Evolutionary conservation across 1,140 invertebrate species (phyloP).

Genomic region (Caenorhabditis brenneri): DNA sequence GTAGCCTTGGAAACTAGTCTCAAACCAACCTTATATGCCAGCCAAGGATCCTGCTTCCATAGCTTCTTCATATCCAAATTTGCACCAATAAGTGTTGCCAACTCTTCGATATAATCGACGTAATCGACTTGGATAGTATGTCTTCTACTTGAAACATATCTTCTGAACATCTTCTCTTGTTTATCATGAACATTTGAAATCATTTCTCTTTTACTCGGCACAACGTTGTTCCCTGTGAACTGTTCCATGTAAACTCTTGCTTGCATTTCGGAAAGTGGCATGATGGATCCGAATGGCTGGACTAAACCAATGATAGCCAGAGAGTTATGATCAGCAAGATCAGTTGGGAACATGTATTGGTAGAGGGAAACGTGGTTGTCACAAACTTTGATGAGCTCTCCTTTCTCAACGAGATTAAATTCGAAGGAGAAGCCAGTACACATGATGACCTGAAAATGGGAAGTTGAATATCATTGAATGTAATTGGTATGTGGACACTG

Average conservation of each 20-base stretch:
- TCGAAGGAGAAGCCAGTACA: conserved; percentile 71
- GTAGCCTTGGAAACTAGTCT: neutral
- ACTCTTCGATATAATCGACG: conserved; percentile 72
- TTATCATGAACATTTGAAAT: conserved; percentile 9
- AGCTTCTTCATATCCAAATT: conserved; percentile 64
- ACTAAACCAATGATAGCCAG: conserved; percentile 74
- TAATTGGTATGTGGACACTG: too few relatives aligned
- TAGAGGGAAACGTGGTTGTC: conserved; percentile 69
- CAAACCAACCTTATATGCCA: conserved; percentile 63
- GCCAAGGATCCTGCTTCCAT: conserved; percentile 66
- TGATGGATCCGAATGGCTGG: conserved; percentile 73
- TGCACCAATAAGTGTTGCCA: conserved; percentile 71
- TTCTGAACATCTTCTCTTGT: neutral
- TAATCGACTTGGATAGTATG: conserved; percentile 71
- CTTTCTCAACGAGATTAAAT: conserved; percentile 63
- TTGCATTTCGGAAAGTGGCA: conserved; percentile 75
- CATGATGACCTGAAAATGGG: conserved; percentile 59
- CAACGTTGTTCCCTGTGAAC: conserved; percentile 47
- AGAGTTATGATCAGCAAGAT: conserved; percentile 71
- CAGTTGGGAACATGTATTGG: conserved; percentile 72
- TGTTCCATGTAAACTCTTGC: conserved; percentile 71
- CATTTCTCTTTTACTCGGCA: conserved; percentile 59
- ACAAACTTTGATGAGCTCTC: conserved; percentile 54
- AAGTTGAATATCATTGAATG: too few relatives aligned
- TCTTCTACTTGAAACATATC: conserved; percentile 59